Evolutionary conservation across 2,888 invertebrate genomes (phyloP).

Genomic region (Scaptomyza tumidula): DNA sequence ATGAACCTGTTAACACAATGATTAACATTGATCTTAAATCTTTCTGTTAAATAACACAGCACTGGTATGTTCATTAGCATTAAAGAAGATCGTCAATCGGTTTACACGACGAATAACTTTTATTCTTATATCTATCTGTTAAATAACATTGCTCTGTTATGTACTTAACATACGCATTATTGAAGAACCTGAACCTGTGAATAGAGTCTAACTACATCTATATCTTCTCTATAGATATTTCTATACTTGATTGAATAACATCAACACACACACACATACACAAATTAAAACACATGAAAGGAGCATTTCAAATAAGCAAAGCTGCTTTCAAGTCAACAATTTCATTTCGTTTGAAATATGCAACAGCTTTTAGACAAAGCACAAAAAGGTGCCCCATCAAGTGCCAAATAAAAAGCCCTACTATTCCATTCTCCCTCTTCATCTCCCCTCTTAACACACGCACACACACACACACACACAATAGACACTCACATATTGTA

Average conservation of each 20-base stretch:
- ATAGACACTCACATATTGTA: constrained; percentile 13
- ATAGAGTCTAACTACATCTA: too few relatives aligned
- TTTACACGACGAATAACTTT: too few relatives aligned
- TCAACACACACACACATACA: not conserved
- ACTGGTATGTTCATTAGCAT: too few relatives aligned
- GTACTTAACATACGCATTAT: too few relatives aligned
- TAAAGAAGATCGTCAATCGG: too few relatives aligned
- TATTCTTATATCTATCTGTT: too few relatives aligned
- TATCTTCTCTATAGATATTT: too few relatives aligned
- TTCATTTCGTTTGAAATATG: constrained; percentile 56
- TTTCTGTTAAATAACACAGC: too few relatives aligned
- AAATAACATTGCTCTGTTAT: not conserved
- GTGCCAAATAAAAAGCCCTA: constrained; percentile 10
- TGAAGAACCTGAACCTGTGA: too few relatives aligned
- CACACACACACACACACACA: constrained; percentile 9
- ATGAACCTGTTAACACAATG: too few relatives aligned
- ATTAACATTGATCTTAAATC: too few relatives aligned
- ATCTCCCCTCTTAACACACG: not conserved
- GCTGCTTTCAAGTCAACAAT: constrained; percentile 27
- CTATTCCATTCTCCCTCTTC: too few relatives aligned
- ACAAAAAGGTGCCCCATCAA: constrained; percentile 40
- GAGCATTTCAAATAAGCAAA: constrained; percentile 7
- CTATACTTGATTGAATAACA: not conserved
- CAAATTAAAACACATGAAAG: not conserved
- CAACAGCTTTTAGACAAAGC: constrained; percentile 48